Conservation (phyloP, 2,888 invertebrate genomes). For the Diarsia mendica region DNA sequence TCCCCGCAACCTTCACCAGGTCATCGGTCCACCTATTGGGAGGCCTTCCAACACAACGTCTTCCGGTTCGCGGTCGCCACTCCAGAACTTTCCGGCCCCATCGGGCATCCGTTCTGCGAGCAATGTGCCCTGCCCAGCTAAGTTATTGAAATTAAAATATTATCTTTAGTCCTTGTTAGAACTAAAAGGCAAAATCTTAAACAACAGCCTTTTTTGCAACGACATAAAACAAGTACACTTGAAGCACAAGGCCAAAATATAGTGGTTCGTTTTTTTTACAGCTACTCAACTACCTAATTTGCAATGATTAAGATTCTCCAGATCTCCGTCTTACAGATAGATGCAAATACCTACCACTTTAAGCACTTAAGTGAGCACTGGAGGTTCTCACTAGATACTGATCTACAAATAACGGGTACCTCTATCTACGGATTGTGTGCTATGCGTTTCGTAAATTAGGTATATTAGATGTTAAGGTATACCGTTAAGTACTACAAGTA, state of each 20-base stretch:
- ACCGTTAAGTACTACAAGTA: too few species aligned
- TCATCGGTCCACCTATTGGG: too few species aligned
- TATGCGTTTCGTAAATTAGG: constrained; percentile 10
- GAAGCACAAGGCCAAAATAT: constrained; percentile 1
- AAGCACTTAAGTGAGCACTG: constrained; percentile 29
- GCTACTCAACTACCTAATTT: constrained; percentile 22
- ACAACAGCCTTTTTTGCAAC: neutral
- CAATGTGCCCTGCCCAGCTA: too few species aligned
- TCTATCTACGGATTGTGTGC: constrained; percentile 6
- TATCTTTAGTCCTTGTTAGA: too few species aligned
- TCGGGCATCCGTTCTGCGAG: too few species aligned
- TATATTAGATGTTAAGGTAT: too few species aligned
- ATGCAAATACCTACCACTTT: constrained; percentile 42
- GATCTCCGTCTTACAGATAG: constrained; percentile 15
- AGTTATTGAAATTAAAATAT: too few species aligned
- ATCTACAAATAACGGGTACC: constrained; percentile 49
- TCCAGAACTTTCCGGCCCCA: too few species aligned
- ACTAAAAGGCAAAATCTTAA: neutral
- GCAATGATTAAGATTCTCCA: constrained; percentile 15
- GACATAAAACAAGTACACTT: neutral
- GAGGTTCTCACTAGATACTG: constrained; percentile 35
- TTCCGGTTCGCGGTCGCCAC: too few species aligned
- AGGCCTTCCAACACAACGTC: too few species aligned
- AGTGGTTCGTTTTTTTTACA: constrained; percentile 3
- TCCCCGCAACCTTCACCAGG: too few species aligned